These are phyloP conservation scores for Drosophila kikkawai DNA, from an alignment of 1,140 invertebrate genomes.

Conservation along the genomic window DNA sequence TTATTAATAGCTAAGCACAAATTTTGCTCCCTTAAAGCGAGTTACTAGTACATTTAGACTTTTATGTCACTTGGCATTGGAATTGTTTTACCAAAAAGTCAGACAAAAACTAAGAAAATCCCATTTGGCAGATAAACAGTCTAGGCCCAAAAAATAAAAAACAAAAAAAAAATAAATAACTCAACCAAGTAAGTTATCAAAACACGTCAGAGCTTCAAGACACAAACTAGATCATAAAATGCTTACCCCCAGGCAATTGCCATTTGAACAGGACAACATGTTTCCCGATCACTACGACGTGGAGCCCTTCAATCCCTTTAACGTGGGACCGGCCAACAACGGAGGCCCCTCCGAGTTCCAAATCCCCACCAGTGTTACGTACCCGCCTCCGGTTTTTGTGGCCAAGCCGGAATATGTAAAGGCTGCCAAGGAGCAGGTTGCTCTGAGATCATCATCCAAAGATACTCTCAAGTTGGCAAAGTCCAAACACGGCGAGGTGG, in stretches of 20 bases:
- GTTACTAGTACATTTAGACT: background rate
- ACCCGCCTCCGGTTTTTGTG: slow-evolving; percentile 55
- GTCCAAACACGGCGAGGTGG: slow-evolving; percentile 47
- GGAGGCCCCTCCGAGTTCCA: slow-evolving; percentile 28
- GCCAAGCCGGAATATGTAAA: slow-evolving; percentile 36
- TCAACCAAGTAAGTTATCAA: slow-evolving; percentile 11
- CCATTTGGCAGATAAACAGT: slow-evolving; percentile 1
- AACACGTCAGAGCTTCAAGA: background rate
- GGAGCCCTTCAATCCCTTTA: slow-evolving; percentile 57
- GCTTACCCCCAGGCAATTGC: slow-evolving; percentile 1
- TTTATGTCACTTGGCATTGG: slow-evolving; percentile 8
- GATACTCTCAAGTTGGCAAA: background rate
- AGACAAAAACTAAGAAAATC: slow-evolving; percentile 7
- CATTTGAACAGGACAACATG: slow-evolving; percentile 30
- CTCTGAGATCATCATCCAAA: slow-evolving; percentile 21
- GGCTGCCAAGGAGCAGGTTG: background rate
- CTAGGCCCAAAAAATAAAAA: slow-evolving; percentile 10
- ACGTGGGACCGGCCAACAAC: slow-evolving; percentile 39
- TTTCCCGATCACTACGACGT: slow-evolving; percentile 33
- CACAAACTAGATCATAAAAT: background rate
- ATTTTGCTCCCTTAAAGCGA: background rate
- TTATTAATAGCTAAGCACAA: background rate
- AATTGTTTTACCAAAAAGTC: background rate
- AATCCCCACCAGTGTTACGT: slow-evolving; percentile 43
- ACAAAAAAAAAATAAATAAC: background rate